Evolutionary conservation across 2,113 vertebrate species (phyloP), one percentile per base, ranked within the genome.

Genomic region (Hippolais icterina): DNA sequence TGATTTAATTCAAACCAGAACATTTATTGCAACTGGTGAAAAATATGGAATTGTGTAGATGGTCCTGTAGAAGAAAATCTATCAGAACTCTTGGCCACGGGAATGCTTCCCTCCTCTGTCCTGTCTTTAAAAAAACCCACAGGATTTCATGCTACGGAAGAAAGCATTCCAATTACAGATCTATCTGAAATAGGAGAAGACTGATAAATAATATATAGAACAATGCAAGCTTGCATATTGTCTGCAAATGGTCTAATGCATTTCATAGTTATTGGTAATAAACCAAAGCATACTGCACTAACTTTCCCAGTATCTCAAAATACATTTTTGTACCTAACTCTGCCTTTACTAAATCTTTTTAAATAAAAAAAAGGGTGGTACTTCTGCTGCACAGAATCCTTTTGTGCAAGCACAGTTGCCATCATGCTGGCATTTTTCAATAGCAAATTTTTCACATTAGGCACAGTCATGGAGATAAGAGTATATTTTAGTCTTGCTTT

Each of bases 171-270:
- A 3, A 94, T 94, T 96, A 86, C 82, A 83, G 82, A 94, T 66
- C 83, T 86, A 88, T 81, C 46, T 93, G 94, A 95, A 96, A 96
- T 28, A 94, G 71, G 85, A 96, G 90, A 96, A 90, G 90, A 60
- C 42, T 95, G 78, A 93, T 96, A 96, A 97, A 96, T 95, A 97
- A 96, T 97, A 94, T 54, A 94, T 83, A 83, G 79, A 95, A 83
- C 78, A 94, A 96, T 86, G 87, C 7, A 9, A 95, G 87, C 83
- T 80, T 93, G 82, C 71, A 90, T 91, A 90, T 56, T 83, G 82
- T 60, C 92, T 94, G 87, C 54, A 97, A 96, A 90, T 59, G 71
- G 63, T 80, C 63, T 92, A 90, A 95, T 93, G 90, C 60, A 90
- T 74, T 92, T 88, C 85, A 90, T 37, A 81, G 49, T 49, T 93